Percentiles rank a stretch among this genome's conserved stretches.
Evolutionary conservation across 53 echinoderm and acorn worm genomes (phyloP).

Genomic region (Echinarachnius parma): DNA sequence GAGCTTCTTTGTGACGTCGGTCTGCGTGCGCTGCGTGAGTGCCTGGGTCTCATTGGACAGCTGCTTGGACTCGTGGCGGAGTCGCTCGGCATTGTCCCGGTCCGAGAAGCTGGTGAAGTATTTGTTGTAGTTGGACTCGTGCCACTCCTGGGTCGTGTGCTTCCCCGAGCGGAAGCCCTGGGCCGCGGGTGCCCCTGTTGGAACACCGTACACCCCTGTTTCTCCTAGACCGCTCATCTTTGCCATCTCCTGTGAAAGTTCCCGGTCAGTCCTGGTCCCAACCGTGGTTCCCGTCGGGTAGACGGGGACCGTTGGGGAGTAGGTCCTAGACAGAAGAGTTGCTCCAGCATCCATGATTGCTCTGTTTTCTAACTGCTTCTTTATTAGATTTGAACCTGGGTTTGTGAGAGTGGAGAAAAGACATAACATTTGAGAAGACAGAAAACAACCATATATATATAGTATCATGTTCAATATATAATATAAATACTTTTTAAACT

Average conservation of each 20-base stretch:
- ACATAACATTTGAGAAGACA: no score
- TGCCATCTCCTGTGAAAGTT: slow-evolving; percentile 73
- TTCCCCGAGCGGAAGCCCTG: slow-evolving; percentile 92
- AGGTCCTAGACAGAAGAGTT: slow-evolving; percentile 77
- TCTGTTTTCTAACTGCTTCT: background rate
- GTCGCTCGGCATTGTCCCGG: slow-evolving; percentile 90
- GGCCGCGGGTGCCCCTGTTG: slow-evolving; percentile 82
- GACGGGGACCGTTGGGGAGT: slow-evolving; percentile 73
- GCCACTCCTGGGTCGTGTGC: slow-evolving; percentile 97
- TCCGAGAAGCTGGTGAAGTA: slow-evolving; percentile 97
- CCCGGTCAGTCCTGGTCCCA: slow-evolving; percentile 88
- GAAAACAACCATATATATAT: no score
- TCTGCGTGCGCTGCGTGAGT: slow-evolving; percentile 82
- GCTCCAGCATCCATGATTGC: slow-evolving; percentile 87
- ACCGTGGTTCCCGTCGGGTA: slow-evolving; percentile 63
- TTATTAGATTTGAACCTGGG: background rate
- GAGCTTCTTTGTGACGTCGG: slow-evolving; percentile 95
- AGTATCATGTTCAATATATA: no score
- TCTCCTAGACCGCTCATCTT: slow-evolving; percentile 81
- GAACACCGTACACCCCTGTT: slow-evolving; percentile 64
- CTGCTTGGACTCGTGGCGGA: slow-evolving; percentile 92
- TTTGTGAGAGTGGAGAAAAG: no score
- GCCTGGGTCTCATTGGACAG: slow-evolving; percentile 90
- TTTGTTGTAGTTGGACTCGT: slow-evolving; percentile 89
- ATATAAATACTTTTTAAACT: no score